phyloP scores from a whole-genome alignment of 2,888 invertebrate genomes.

The Rosalia funebris region DNA sequence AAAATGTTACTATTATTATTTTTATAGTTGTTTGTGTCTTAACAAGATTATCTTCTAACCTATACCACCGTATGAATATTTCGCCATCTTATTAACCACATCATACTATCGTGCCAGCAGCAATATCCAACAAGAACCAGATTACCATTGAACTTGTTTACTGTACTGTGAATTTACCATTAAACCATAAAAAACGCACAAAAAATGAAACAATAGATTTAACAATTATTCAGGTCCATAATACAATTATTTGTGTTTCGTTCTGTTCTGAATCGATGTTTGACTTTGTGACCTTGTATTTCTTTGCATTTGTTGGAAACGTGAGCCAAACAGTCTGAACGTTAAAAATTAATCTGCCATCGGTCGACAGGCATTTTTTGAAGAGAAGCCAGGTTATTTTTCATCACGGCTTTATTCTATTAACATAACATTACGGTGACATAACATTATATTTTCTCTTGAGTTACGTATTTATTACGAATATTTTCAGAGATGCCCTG shows the following conservation, averaged over 20 bases:
- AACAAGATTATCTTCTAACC: no score
- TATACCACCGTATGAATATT: no score
- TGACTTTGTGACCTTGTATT: not conserved
- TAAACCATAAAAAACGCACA: not conserved
- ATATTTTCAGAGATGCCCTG: not conserved
- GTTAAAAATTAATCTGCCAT: not conserved
- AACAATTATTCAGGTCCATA: constrained; percentile 2
- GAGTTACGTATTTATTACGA: not conserved
- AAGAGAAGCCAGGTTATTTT: not conserved
- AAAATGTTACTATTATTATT: no score
- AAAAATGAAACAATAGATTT: not conserved
- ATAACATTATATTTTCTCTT: not conserved
- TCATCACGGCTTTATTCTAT: not conserved
- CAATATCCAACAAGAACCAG: not conserved
- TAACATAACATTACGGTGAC: not conserved
- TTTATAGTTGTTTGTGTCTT: no score
- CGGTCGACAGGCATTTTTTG: not conserved
- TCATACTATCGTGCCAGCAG: not conserved
- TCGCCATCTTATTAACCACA: not conserved
- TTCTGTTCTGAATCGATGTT: constrained; percentile 2
- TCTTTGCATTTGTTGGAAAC: not conserved
- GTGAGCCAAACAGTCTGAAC: constrained; percentile 9
- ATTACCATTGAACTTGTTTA: constrained; percentile 4
- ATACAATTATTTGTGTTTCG: not conserved
- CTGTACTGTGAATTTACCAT: not conserved